phyloP scores from a whole-genome alignment of 2,888 invertebrate species.

The Caenorhabditis sp. region DNA sequence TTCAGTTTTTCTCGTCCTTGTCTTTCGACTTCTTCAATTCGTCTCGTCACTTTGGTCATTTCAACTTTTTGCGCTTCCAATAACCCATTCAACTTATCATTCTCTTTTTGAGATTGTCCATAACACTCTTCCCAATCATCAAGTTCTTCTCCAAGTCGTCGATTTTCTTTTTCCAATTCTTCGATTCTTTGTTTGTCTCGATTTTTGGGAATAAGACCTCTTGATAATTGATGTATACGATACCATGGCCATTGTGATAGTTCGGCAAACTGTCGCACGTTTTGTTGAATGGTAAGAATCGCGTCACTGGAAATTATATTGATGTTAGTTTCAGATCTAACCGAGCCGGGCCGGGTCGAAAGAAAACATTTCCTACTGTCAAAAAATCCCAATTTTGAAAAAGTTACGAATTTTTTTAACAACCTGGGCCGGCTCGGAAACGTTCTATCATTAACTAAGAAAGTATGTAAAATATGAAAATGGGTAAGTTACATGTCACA shows the following conservation, averaged over 20 bases:
- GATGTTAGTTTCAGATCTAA: neutral
- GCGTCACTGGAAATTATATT: slow-evolving; percentile 45
- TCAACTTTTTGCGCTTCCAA: slow-evolving; percentile 24
- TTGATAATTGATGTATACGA: slow-evolving; percentile 49
- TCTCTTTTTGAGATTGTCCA: slow-evolving; percentile 33
- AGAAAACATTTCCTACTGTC: too few relatives aligned
- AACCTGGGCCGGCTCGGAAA: too few relatives aligned
- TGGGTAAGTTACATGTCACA: too few relatives aligned
- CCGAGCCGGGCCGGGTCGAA: too few relatives aligned
- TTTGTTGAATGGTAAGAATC: slow-evolving; percentile 55
- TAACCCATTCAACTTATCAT: slow-evolving; percentile 30
- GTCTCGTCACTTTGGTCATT: slow-evolving; percentile 18
- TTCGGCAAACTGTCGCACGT: slow-evolving; percentile 52
- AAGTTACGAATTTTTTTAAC: too few relatives aligned
- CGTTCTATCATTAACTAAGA: too few relatives aligned
- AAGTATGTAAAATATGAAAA: too few relatives aligned
- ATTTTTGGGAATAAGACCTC: slow-evolving; percentile 58
- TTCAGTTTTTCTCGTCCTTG: slow-evolving; percentile 23
- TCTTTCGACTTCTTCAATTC: slow-evolving; percentile 26
- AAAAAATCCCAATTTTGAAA: too few relatives aligned
- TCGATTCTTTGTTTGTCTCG: slow-evolving; percentile 37
- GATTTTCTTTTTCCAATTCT: slow-evolving; percentile 32
- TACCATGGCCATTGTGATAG: slow-evolving; percentile 64
- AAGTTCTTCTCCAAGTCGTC: slow-evolving; percentile 20
- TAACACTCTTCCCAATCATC: slow-evolving; percentile 23